These are phyloP conservation scores for Microtus pennsylvanicus DNA, from an alignment of 2,113 vertebrate genomes.

Conservation along the genomic window DNA sequence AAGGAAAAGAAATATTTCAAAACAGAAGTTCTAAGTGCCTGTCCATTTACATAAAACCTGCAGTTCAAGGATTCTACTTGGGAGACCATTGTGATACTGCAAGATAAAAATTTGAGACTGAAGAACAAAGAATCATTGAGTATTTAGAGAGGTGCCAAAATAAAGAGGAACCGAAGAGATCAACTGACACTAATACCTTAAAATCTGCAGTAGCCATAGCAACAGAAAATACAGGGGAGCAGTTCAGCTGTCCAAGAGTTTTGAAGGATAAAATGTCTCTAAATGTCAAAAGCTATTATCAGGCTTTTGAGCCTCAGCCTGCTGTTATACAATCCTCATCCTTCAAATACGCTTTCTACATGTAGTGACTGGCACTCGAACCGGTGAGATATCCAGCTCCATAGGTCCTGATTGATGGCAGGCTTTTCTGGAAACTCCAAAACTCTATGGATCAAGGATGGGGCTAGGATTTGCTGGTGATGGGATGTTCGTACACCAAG, in stretches of 20 bases:
- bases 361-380: conserved; percentile 44
- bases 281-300: conserved; percentile 76
- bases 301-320: conserved; percentile 45
- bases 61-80: neutral
- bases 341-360: conserved; percentile 50
- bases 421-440: neutral
- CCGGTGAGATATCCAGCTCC: neutral
- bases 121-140: neutral
- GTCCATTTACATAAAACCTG: neutral
- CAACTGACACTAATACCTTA: conserved; percentile 58
- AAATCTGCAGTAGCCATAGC: conserved; percentile 45
- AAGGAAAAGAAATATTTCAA: neutral
- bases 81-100: neutral
- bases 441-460: neutral
- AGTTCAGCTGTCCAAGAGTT: conserved; percentile 45
- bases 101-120: neutral
- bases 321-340: conserved; percentile 58
- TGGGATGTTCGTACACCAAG: neutral
- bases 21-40: neutral
- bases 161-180: neutral
- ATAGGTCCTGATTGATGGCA: neutral
- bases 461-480: neutral
- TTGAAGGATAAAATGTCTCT: conserved; percentile 71
- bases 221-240: conserved; percentile 50
- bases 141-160: conserved; percentile 33